These are phyloP conservation scores for Chlorodrepanis virens DNA, from an alignment of 2,113 vertebrate genomes.

Conservation along the genomic window DNA sequence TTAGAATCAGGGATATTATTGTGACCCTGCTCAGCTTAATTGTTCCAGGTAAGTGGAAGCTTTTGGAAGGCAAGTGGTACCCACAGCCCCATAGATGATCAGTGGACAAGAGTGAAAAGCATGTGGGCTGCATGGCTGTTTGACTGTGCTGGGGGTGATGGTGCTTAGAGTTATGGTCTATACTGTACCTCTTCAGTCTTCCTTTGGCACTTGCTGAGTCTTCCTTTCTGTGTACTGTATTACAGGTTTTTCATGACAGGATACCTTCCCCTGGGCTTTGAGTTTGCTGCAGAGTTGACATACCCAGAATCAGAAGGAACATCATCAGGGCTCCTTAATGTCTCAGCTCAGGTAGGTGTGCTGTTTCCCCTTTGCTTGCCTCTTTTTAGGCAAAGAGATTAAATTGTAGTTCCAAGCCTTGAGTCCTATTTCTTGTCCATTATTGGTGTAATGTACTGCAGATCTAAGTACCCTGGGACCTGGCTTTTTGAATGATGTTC, in stretches of 20 bases:
- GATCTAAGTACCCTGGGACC: not conserved
- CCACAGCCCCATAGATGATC: not conserved
- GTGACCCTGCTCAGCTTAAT: not conserved
- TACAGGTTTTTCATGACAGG: constrained; percentile 95
- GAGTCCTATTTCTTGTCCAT: not conserved
- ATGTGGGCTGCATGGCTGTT: not conserved
- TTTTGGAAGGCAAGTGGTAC: not conserved
- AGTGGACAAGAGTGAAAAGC: not conserved
- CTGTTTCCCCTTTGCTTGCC: not conserved
- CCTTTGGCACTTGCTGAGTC: not conserved
- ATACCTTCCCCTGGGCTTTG: constrained; percentile 93
- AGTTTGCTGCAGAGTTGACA: constrained; percentile 93
- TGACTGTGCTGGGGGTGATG: not conserved
- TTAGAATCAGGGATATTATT: not conserved
- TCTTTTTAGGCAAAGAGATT: not conserved
- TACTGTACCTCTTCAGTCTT: not conserved
- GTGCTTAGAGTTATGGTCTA: not conserved
- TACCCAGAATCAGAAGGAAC: constrained; percentile 94
- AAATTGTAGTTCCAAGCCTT: not conserved
- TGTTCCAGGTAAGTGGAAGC: not conserved
- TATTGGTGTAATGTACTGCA: not conserved
- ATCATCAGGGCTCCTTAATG: constrained; percentile 93
- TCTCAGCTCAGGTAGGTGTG: constrained; percentile 86
- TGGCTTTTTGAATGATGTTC: not conserved
- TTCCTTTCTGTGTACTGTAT: not conserved